Evolutionary conservation across 1,140 invertebrate species (phyloP).

Genomic region (Sitobion miscanthi): DNA sequence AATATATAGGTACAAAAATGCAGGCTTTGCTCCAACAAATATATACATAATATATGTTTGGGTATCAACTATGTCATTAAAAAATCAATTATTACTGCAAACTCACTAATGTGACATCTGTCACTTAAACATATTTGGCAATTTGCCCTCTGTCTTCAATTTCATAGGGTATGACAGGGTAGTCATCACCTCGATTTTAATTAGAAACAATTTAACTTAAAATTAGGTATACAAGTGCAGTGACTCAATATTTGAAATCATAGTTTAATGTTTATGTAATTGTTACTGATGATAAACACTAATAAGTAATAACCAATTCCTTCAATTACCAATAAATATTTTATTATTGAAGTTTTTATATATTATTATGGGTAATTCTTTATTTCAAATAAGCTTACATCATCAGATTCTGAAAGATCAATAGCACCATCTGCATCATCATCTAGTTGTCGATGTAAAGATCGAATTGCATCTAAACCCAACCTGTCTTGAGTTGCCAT

Average conservation of each 20-base stretch:
- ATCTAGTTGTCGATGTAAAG: constrained; percentile 87
- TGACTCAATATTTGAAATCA: not conserved
- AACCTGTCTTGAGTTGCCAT: constrained; percentile 77
- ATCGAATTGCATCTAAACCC: constrained; percentile 86
- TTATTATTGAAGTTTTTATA: not conserved
- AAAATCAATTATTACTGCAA: constrained; percentile 25
- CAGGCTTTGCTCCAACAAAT: not conserved
- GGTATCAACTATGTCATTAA: constrained; percentile 8
- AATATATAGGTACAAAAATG: not conserved
- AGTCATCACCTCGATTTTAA: not conserved
- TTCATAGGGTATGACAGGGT: not conserved
- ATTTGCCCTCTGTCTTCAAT: not conserved
- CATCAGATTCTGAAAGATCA: constrained; percentile 92
- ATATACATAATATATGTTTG: not conserved
- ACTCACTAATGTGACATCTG: not conserved
- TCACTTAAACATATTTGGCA: not conserved
- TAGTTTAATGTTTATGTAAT: not conserved
- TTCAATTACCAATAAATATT: not conserved
- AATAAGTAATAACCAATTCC: not conserved
- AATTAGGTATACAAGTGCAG: not conserved
- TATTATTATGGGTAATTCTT: not conserved
- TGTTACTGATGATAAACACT: not conserved
- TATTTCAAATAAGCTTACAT: constrained; percentile 71
- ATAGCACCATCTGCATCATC: constrained; percentile 95
- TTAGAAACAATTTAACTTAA: not conserved